phyloP scores from a whole-genome alignment of 2,797 vertebrate species.

The Scomberomorus guttatus region DNA sequence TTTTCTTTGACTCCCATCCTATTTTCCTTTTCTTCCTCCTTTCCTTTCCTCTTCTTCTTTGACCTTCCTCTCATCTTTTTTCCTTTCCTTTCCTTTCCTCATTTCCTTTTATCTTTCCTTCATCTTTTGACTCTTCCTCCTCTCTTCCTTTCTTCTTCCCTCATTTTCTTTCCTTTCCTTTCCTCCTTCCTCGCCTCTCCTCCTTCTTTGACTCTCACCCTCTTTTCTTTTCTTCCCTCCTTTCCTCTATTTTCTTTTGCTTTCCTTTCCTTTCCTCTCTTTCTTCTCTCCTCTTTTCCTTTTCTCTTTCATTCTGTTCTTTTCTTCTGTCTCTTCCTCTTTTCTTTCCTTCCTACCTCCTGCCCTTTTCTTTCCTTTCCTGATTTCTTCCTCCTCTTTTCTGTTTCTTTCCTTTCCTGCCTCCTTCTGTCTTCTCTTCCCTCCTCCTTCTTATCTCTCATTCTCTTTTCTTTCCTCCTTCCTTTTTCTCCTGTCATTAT shows the following conservation, averaged over 20 bases:
- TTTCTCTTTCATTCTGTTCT: no score
- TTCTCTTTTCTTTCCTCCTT: no score
- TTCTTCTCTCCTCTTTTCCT: no score
- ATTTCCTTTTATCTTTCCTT: neutral
- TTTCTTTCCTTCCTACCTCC: neutral
- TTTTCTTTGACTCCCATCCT: neutral
- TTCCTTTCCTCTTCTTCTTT: no score
- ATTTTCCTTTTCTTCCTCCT: neutral
- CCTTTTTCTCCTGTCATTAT: no score
- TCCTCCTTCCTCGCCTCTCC: neutral
- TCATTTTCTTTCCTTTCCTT: no score
- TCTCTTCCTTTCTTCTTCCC: no score
- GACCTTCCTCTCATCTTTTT: neutral
- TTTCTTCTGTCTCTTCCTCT: no score
- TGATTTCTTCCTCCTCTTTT: neutral
- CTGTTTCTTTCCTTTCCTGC: neutral
- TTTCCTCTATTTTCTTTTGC: neutral
- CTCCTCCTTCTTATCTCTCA: no score
- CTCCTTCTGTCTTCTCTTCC: neutral
- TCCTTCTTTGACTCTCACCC: neutral
- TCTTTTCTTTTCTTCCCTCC: neutral
- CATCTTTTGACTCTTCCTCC: neutral
- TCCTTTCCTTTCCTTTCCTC: no score
- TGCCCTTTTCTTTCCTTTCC: neutral
- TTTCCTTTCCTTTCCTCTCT: neutral